Base-by-base conservation (phyloP, 2,888 invertebrate species). In the Ligdia adustata region DNA sequence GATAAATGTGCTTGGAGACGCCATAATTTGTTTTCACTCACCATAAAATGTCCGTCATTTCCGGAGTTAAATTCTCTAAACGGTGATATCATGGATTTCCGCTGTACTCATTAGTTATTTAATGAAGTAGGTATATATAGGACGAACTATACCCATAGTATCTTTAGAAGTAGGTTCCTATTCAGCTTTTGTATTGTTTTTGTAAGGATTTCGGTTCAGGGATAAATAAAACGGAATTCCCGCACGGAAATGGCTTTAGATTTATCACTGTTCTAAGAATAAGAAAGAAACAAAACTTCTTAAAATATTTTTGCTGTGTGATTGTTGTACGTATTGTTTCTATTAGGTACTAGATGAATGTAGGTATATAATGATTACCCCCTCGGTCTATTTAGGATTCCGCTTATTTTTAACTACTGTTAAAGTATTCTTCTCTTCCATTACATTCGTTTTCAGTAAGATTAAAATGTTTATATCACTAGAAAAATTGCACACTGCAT, bases 61-160 rank as follows among this genome's bases (percentile, higher is more conserved):
- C 48, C 48, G 48, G 48, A 22, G 18, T 13, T 33, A 26, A 33
- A 43, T 22, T 38, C 42, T 33, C 33, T 16, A 40, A 15, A 34
- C 31, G 32, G 24, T 43, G 42, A 49, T 49, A 48, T 43, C 48
- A 49, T 11, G n/a, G 22, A 22, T 27, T 46, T 46, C 40, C 46
- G 46, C 15, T 24, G 2, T 32, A 40, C 13, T 42, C 48, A 48
- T 48, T 49, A 37, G 42, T 12, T 49, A 38, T 42, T 48, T 49
- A 20, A 28, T 24, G 28, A 43, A 40, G 16, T 16, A 24, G 15
- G 16, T 16, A 16, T 5, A 18, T 18, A 18, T 5, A 18, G 4
- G 18, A 18, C 18, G 4, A 5, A 18, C 18, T 5, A 4, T 18
- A 18, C 18, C 4, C 4, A 18, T 18, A 18, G 18, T 6, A 18